phyloP scores from a whole-genome alignment of 2,797 vertebrate species.

The Nothura maculosa region DNA sequence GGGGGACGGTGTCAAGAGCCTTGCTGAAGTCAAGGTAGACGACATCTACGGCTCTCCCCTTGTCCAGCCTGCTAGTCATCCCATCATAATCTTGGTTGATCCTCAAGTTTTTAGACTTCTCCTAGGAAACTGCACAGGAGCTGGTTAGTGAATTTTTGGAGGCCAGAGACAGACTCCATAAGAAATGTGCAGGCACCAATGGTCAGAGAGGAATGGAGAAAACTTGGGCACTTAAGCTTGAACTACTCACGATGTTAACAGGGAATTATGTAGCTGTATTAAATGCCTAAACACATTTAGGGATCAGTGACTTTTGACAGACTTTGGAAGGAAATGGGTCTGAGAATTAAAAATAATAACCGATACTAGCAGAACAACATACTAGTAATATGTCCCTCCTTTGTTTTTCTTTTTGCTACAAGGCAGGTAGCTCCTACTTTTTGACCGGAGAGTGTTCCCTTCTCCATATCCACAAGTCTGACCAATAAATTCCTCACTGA shows the following conservation, averaged over 20 bases:
- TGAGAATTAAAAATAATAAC: background rate
- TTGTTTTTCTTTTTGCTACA: background rate
- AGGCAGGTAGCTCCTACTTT: background rate
- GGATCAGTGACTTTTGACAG: background rate
- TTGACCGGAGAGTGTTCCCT: background rate
- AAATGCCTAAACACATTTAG: background rate
- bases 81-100: background rate
- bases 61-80: too few species aligned
- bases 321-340: background rate
- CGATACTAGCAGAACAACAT: background rate
- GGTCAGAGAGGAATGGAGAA: background rate
- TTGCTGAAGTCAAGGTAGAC: too few species aligned
- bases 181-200: background rate
- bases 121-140: background rate
- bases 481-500: background rate
- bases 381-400: accelerated
- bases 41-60: too few species aligned
- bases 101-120: background rate
- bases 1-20: too few species aligned
- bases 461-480: background rate
- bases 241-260: background rate
- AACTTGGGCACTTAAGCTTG: accelerated
- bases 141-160: background rate
- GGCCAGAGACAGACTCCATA: background rate
- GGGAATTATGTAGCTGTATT: background rate